Evolutionary conservation across 2,888 invertebrate species (phyloP), one percentile per base, ranked within the genome.

Genomic region (Phyllotreta striolata): DNA sequence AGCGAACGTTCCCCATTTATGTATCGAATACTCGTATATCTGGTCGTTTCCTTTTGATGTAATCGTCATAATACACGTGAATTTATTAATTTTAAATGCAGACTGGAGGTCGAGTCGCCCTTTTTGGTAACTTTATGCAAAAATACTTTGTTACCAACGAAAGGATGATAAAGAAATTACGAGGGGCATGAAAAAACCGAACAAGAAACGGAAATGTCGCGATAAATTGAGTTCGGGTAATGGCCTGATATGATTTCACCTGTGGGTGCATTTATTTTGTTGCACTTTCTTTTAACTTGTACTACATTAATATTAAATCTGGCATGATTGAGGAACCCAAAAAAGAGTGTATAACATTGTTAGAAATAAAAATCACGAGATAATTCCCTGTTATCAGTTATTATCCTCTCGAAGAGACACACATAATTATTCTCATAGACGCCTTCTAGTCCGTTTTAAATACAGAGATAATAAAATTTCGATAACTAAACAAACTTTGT

Each of bases 71-170:
- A n/a, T n/a, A n/a, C n/a, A n/a, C n/a, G 40, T 59, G 59, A 59
- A 59, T 59, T 59, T 59, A 51, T 41, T 43, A 51, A 59, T 41
- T 59, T 41, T 49, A 24, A 49, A 35, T 43, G 35, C 14, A 40
- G 37, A 37, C 55, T 38, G 37, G 59, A 59, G 59, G 59, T 59
- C 59, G 51, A 51, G 37, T 9, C 41, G 43, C 59, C 59, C 59
- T 59, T 58, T 55, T 47, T 51, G 41, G 14, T 58, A 49, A 34
- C 35, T 59, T 59, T 59, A 59, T 59, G 59, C 59, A 59, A 59
- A 59, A 59, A 59, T 51, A 13, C 6, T 49, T 8, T 49, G 9
- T 24, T 24, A 3, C 24, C 24, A 35, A 4, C 34, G 3, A 35
- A 49, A 35, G 37, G 14, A 49, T 14, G 34, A 47, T 10, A 49